phyloP scores from a whole-genome alignment of 2,888 invertebrate genomes.

The Drosophila monieri region DNA sequence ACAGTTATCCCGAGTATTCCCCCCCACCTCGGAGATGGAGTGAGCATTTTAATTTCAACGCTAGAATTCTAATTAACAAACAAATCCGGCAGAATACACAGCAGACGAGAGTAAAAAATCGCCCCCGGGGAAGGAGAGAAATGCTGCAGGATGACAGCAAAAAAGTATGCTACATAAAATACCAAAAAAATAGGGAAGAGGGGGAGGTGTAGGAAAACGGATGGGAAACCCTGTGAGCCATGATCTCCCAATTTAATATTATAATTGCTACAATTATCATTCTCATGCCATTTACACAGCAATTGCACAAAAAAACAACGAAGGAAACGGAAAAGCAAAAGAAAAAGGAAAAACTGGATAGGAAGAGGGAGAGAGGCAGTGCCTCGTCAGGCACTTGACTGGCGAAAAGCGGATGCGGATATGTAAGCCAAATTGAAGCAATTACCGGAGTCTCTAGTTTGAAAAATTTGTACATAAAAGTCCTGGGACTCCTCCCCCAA shows the following conservation, averaged over 20 bases:
- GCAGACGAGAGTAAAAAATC: constrained; percentile 48
- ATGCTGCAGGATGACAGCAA: constrained; percentile 46
- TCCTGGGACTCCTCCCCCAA: constrained; percentile 39
- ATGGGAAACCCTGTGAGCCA: constrained; percentile 79
- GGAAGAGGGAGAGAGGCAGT: constrained; percentile 25
- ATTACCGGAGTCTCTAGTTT: constrained; percentile 62
- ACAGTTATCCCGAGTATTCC: constrained; percentile 11
- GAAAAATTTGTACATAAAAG: constrained; percentile 26
- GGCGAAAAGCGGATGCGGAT: constrained; percentile 38
- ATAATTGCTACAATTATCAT: constrained; percentile 84
- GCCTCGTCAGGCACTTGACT: constrained; percentile 15
- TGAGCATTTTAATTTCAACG: constrained; percentile 80
- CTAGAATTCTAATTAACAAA: constrained; percentile 84
- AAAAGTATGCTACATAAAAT: constrained; percentile 70
- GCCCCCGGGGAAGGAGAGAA: constrained; percentile 36
- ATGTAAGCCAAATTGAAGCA: constrained; percentile 75
- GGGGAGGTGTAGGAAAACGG: neutral
- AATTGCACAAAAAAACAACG: constrained; percentile 72
- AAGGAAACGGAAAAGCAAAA: constrained; percentile 31
- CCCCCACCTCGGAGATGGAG: constrained; percentile 14
- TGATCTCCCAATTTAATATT: constrained; percentile 84
- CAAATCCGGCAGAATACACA: constrained; percentile 80
- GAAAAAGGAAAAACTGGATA: constrained; percentile 39
- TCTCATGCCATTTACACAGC: constrained; percentile 81
- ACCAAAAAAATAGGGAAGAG: neutral